Evolutionary conservation across 1,140 invertebrate genomes (phyloP), one percentile per base, ranked within the genome.

Genomic region (Episyrphus balteatus): DNA sequence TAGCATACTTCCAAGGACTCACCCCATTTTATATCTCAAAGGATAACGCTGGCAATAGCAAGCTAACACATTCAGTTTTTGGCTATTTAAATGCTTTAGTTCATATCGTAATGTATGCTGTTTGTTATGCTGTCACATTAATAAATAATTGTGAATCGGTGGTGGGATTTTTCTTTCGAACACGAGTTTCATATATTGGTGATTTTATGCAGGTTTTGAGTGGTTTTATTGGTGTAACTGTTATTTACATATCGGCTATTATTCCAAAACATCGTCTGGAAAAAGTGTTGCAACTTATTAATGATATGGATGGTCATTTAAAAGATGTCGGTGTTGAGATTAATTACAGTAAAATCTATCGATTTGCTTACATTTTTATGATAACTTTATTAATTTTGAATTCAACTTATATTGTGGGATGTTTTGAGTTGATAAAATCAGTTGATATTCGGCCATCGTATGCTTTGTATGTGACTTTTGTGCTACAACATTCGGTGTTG

Each of bases 161-260:
- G 1, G 63, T 61, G 32, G 59, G 62, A 13, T 66, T 66, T 13
- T 66, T 66, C 40, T 66, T 66, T 50, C 57, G 58, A 7, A 59
- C 62, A 1, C 47, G 51, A 2, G 59, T 66, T 13, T 62, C 63
- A 3, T 58, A 57, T 10, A 59, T 67, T 34, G 64, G 63, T 7
- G 64, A 67, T 32, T 51, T 60, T 42, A 53, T 67, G 55, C 64
- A 67, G 49, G 57, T 66, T 26, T 46, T 64, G 1, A 67, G 57
- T 38, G 63, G 63, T 3, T 55, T 66, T 9, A 61, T 67, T 41
- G 64, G 64, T 10, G 57, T 67, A 17, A 59, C 57, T n/a, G 57
- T 66, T 18, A 66, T 67, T 33, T 67, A 62, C 47, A 36, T 66
- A 32, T 55, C 59, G 0, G 54, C 61, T 18, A 58, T 66, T 1